Evolutionary conservation across 2,888 invertebrate genomes (phyloP).

Genomic region (Pyrrhia umbra): DNA sequence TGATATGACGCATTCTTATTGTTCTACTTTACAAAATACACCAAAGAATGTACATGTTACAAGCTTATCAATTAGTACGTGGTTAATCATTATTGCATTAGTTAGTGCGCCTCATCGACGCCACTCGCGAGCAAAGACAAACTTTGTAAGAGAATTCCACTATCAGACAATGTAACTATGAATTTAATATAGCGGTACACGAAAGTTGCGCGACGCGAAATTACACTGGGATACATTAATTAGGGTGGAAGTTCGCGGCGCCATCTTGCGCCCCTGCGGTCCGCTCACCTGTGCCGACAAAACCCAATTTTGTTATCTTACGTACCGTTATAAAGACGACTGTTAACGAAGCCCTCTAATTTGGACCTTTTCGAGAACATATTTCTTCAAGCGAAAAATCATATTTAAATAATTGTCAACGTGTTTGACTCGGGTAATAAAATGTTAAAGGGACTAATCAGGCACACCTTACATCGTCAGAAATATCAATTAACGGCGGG

Average conservation of each 20-base stretch:
- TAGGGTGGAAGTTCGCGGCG: slow-evolving; percentile 64
- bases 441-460: slow-evolving; percentile 22
- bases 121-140: slow-evolving; percentile 30
- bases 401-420: slow-evolving; percentile 4
- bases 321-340: slow-evolving; percentile 22
- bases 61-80: slow-evolving; percentile 48
- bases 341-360: slow-evolving; percentile 37
- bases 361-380: slow-evolving; percentile 13
- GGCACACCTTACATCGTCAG: slow-evolving; percentile 40
- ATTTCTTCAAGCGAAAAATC: slow-evolving; percentile 17
- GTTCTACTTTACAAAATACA: slow-evolving; percentile 1
- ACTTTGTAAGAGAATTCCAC: slow-evolving; percentile 46
- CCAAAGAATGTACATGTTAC: slow-evolving; percentile 9
- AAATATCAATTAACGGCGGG: slow-evolving; percentile 69
- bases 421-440: slow-evolving; percentile 17
- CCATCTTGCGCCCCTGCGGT: slow-evolving; percentile 60
- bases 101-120: slow-evolving; percentile 30
- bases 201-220: slow-evolving; percentile 63
- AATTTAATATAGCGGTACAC: slow-evolving; percentile 71
- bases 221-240: slow-evolving; percentile 72
- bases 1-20: background rate
- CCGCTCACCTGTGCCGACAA: slow-evolving; percentile 50
- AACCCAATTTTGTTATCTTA: slow-evolving; percentile 55
- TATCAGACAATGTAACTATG: slow-evolving; percentile 66
- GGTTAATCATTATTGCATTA: slow-evolving; percentile 43